phyloP scores from a whole-genome alignment of 23 tunicate species.

The Trididemnum clinides region DNA sequence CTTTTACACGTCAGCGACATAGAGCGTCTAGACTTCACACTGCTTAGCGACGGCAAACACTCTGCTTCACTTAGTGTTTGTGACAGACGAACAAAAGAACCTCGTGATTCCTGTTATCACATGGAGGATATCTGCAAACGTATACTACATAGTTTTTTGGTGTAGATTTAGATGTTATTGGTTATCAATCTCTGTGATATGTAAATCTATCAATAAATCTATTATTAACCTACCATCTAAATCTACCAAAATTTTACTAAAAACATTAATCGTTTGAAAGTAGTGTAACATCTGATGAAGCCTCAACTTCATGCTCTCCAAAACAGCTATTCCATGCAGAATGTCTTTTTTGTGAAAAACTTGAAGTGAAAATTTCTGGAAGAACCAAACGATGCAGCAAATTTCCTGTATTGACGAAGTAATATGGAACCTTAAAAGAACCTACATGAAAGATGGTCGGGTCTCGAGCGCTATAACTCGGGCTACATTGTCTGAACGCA shows the following conservation, averaged over 20 bases:
- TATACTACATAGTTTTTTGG: not conserved
- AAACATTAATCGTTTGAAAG: not conserved
- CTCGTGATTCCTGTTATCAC: not conserved
- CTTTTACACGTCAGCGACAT: too few species aligned
- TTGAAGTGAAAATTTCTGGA: not conserved
- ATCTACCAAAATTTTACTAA: not conserved
- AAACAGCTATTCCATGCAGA: not conserved
- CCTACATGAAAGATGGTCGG: not conserved
- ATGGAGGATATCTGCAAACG: not conserved
- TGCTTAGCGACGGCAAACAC: not conserved
- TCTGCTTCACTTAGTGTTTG: not conserved
- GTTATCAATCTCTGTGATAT: not conserved
- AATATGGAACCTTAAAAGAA: not conserved
- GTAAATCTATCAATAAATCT: too few species aligned
- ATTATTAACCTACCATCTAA: too few species aligned
- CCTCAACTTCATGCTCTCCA: not conserved
- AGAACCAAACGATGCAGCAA: not conserved
- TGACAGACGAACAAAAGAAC: not conserved
- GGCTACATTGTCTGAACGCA: not conserved
- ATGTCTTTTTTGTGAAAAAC: not conserved
- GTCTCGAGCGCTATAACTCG: not conserved
- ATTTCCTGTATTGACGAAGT: not conserved
- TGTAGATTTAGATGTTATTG: not conserved
- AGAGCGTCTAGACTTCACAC: too few species aligned
- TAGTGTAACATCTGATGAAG: not conserved